These are phyloP conservation scores for Dryobates pubescens DNA, from an alignment of 2,797 vertebrate genomes.

Conservation along the genomic window DNA sequence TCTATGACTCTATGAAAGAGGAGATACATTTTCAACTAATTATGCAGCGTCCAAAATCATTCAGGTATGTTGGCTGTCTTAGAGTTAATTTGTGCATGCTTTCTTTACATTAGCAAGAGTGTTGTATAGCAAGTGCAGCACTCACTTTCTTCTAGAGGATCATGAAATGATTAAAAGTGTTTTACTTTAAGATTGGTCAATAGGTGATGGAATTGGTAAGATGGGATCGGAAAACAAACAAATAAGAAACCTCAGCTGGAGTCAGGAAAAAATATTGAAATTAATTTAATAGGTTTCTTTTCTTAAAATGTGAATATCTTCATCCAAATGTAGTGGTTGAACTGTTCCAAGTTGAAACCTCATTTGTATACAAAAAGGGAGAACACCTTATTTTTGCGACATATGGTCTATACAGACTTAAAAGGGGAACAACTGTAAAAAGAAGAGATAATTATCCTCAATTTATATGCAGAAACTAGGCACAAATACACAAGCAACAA, in stretches of 20 bases:
- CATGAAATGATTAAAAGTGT: not conserved
- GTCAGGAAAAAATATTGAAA: not conserved
- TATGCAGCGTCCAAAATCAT: not conserved
- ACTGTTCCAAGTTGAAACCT: not conserved
- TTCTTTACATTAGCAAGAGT: not conserved
- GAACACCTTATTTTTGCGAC: not conserved
- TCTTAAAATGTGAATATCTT: not conserved
- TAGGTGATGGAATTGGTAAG: not conserved
- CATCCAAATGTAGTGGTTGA: not conserved
- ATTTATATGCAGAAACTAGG: not conserved
- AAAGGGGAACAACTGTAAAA: not conserved
- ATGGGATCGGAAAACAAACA: not conserved
- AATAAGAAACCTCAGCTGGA: fast-evolving
- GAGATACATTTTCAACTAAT: not conserved
- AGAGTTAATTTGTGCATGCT: not conserved
- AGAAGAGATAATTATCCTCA: not conserved
- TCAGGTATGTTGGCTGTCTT: not conserved
- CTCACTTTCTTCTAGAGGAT: not conserved
- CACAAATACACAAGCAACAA: not conserved
- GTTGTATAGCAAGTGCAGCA: not conserved
- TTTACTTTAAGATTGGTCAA: not conserved
- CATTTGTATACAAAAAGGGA: not conserved
- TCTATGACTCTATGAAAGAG: not conserved
- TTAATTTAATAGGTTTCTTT: not conserved
- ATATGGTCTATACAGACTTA: not conserved